Conservation (phyloP, 2,797 vertebrate genomes). For the Neosalanx taihuensis region DNA sequence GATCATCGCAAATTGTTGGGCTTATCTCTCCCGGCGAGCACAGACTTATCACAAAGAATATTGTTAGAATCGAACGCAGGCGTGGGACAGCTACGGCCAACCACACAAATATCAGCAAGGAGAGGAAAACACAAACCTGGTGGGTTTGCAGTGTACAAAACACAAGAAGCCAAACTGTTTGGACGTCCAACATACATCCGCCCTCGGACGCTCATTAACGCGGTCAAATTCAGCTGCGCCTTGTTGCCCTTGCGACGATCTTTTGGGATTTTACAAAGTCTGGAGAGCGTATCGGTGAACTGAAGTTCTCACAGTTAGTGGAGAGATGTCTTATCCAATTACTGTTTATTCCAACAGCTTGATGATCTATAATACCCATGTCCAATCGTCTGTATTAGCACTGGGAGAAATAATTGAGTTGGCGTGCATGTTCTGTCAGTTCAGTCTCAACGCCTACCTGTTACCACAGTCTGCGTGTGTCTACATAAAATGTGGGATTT, state of each 20-base stretch:
- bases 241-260: not conserved
- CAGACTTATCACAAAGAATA: constrained; percentile 41
- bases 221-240: not conserved
- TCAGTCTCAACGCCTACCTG: constrained; percentile 61
- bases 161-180: not conserved
- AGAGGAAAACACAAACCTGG: not conserved
- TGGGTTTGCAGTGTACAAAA: not conserved
- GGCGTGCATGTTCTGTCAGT: constrained; percentile 43
- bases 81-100: not conserved
- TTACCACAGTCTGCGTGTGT: constrained; percentile 50
- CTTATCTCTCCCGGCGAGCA: constrained; percentile 53
- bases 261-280: constrained; percentile 10
- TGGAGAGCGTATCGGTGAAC: constrained; percentile 6
- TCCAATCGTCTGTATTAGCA: constrained; percentile 38
- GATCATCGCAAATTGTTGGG: constrained; percentile 59
- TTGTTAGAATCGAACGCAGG: constrained; percentile 24
- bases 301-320: constrained; percentile 4
- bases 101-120: not conserved
- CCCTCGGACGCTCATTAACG: not conserved
- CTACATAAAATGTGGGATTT: constrained; percentile 55
- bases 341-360: constrained; percentile 42
- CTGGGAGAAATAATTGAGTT: constrained; percentile 52
- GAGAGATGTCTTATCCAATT: constrained; percentile 30
- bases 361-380: constrained; percentile 40
- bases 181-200: too few species aligned